These are phyloP conservation scores for Dasypolia templi DNA, from an alignment of 2,888 invertebrate genomes.

Conservation along the genomic window DNA sequence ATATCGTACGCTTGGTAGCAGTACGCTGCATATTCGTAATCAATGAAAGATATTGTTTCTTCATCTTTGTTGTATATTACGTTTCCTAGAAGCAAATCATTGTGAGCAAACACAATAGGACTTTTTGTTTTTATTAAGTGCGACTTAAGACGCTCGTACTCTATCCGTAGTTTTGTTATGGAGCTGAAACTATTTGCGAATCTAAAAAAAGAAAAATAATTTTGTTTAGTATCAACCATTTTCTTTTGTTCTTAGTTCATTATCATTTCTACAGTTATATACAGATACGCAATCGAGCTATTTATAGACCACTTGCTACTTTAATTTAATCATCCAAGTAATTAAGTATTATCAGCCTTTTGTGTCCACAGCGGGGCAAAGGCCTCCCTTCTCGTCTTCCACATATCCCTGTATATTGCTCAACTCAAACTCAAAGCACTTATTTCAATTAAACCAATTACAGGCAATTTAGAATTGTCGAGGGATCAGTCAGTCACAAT, in stretches of 20 bases:
- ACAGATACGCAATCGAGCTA: slow-evolving; percentile 8
- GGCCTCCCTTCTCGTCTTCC: background rate
- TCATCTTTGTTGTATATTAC: slow-evolving; percentile 95
- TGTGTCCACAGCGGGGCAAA: background rate
- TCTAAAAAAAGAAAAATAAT: slow-evolving; percentile 87
- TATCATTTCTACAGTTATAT: background rate
- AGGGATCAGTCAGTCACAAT: background rate
- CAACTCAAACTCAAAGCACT: background rate
- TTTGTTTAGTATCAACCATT: slow-evolving; percentile 19
- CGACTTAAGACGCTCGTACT: slow-evolving; percentile 92
- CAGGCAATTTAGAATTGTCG: background rate
- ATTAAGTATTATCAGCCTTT: background rate
- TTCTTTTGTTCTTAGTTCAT: background rate
- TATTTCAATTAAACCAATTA: background rate
- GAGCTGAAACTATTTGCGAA: slow-evolving; percentile 92
- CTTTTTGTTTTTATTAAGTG: slow-evolving; percentile 92
- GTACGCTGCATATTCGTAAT: slow-evolving; percentile 98
- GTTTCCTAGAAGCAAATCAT: slow-evolving; percentile 98
- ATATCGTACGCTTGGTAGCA: slow-evolving; percentile 99
- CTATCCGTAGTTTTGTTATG: slow-evolving; percentile 92
- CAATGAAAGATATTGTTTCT: slow-evolving; percentile 96
- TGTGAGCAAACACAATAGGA: slow-evolving; percentile 98
- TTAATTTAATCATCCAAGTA: too few species aligned
- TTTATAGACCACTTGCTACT: slow-evolving; percentile 3
- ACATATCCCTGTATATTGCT: background rate